Evolutionary conservation across 92 coral and sea anemone species (phyloP).

Genomic region (Desmophyllum pertusum): DNA sequence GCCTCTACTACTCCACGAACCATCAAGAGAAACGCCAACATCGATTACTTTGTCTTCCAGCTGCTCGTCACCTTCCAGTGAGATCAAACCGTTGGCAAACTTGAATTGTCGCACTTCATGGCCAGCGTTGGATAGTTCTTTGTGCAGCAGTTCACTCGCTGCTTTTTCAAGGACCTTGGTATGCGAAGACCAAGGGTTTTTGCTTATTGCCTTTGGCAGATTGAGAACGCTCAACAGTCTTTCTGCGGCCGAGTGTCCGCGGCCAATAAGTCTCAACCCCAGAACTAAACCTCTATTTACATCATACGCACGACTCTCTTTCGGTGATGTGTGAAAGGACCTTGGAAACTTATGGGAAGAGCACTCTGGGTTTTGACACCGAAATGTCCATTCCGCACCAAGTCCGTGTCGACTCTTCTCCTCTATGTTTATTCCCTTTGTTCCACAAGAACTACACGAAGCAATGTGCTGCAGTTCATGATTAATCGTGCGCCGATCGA

Average conservation of each 20-base stretch:
- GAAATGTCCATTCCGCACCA: conserved; percentile 28
- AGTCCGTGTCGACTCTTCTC: no score
- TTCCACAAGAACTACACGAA: no score
- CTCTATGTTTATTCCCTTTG: no score
- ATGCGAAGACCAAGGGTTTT: no score
- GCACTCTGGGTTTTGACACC: conserved; percentile 36
- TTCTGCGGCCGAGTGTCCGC: no score
- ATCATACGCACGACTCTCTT: not conserved
- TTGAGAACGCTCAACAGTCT: no score
- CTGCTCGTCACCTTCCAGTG: not conserved
- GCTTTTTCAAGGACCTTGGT: conserved; percentile 2
- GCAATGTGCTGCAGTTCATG: no score
- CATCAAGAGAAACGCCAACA: conserved; percentile 40
- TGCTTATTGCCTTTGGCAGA: no score
- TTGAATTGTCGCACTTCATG: no score
- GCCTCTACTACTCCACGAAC: conserved; percentile 48
- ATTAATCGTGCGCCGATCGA: no score
- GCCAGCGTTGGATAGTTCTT: no score
- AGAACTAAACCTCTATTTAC: conserved; percentile 48
- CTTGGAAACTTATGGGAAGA: conserved; percentile 18
- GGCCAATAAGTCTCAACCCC: conserved; percentile 50
- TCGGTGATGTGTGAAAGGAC: not conserved
- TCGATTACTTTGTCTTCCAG: not conserved
- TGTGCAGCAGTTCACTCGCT: no score
- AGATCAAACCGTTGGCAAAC: not conserved